These are phyloP conservation scores for Halcyon malimbica DNA, from an alignment of 2,113 vertebrate species.

Conservation along the genomic window DNA sequence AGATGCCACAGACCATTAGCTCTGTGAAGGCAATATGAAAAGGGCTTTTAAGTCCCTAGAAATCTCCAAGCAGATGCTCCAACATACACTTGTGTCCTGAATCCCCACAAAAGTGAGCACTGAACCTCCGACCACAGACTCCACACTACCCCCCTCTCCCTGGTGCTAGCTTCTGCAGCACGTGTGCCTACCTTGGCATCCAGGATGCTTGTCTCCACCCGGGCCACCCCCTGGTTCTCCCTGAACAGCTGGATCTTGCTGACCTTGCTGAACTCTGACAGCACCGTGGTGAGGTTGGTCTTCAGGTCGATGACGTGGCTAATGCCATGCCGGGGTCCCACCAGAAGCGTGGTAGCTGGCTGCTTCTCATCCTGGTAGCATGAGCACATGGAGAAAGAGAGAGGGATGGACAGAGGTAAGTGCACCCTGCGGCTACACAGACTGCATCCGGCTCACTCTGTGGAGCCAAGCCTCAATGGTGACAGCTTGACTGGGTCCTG, in stretches of 20 bases:
- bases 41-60: not conserved
- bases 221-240: slow-evolving; percentile 94
- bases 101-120: not conserved
- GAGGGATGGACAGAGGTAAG: not conserved
- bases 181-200: slow-evolving; percentile 88
- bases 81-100: not conserved
- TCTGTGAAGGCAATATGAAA: rapidly evolving
- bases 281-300: slow-evolving; percentile 97
- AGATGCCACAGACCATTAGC: not conserved
- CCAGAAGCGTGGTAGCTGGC: slow-evolving; percentile 91
- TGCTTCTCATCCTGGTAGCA: slow-evolving; percentile 90
- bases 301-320: slow-evolving; percentile 98
- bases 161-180: rapidly evolving
- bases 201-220: slow-evolving; percentile 93
- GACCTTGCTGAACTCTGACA: slow-evolving; percentile 95
- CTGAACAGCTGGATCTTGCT: slow-evolving; percentile 95
- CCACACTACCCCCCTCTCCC: not conserved
- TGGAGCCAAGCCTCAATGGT: not conserved
- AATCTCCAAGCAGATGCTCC: not conserved
- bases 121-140: not conserved
- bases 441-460: not conserved
- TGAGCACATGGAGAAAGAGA: not conserved
- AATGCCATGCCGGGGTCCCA: slow-evolving; percentile 96
- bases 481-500: not conserved
- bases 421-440: not conserved